Percentiles rank a stretch among this genome's conserved stretches.
These are phyloP conservation scores for Acleris emargana DNA, from an alignment of 2,888 invertebrate species.

Conservation along the genomic window DNA sequence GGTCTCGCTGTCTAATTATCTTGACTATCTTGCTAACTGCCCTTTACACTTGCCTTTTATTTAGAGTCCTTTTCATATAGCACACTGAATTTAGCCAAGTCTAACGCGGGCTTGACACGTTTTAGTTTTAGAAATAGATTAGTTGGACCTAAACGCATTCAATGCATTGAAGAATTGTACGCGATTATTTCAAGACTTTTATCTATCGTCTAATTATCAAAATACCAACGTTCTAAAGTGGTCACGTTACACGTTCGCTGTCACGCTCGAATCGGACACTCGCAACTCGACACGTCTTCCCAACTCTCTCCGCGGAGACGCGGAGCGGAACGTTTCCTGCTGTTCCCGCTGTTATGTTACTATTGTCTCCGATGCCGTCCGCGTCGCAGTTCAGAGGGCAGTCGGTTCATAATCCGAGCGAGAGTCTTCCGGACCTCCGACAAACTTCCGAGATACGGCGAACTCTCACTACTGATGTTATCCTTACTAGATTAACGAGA, in stretches of 20 bases:
- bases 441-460: slow-evolving; percentile 59
- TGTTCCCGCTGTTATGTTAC: slow-evolving; percentile 60
- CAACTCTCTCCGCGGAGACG: slow-evolving; percentile 76
- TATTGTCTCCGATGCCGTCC: slow-evolving; percentile 59
- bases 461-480: slow-evolving; percentile 48
- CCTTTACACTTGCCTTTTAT: too few relatives aligned
- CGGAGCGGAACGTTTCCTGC: slow-evolving; percentile 80
- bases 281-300: slow-evolving; percentile 67
- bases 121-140: too few relatives aligned
- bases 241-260: slow-evolving; percentile 75
- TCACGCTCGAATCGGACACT: slow-evolving; percentile 69
- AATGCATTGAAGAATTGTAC: too few relatives aligned
- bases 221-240: slow-evolving; percentile 46
- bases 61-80: too few relatives aligned
- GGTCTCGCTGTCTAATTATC: too few relatives aligned
- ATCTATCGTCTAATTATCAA: too few relatives aligned
- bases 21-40: too few relatives aligned
- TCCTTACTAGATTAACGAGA: slow-evolving; percentile 35
- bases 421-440: slow-evolving; percentile 71
- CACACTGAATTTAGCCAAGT: too few relatives aligned
- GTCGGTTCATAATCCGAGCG: slow-evolving; percentile 71
- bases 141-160: too few relatives aligned
- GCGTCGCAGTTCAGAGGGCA: slow-evolving; percentile 71
- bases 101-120: too few relatives aligned
- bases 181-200: too few relatives aligned